These are phyloP conservation scores for Phaonia tiefii DNA, from an alignment of 2,888 invertebrate genomes.

Conservation along the genomic window DNA sequence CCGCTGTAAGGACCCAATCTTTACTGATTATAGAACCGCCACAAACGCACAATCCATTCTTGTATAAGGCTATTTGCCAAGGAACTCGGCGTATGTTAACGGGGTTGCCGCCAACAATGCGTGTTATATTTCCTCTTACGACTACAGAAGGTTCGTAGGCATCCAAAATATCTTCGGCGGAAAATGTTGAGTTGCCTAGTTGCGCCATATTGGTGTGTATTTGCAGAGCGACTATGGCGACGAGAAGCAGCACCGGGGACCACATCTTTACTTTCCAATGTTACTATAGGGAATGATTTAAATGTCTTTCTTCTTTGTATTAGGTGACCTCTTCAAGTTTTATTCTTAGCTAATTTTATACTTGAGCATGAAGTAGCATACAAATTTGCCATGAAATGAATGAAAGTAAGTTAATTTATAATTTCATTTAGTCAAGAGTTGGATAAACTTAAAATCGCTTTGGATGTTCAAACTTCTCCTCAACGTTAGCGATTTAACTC, in stretches of 20 bases:
- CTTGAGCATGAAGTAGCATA: no score
- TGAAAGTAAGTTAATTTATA: no score
- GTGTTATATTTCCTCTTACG: not conserved
- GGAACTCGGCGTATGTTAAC: constrained; percentile 17
- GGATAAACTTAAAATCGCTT: no score
- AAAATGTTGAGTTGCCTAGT: not conserved
- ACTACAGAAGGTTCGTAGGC: not conserved
- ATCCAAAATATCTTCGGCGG: constrained; percentile 8
- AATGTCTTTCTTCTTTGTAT: no score
- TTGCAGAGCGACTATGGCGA: not conserved
- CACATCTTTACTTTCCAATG: constrained; percentile 27
- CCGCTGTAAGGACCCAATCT: constrained; percentile 39
- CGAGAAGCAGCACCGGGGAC: not conserved
- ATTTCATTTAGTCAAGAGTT: no score
- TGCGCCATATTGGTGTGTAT: not conserved
- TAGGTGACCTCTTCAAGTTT: no score
- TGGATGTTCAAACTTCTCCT: no score
- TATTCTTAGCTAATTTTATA: no score
- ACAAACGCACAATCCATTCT: not conserved
- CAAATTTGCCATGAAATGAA: no score
- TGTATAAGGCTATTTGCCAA: not conserved
- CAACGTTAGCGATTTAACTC: no score
- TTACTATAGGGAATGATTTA: not conserved
- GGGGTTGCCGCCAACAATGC: constrained; percentile 30
- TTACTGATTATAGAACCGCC: constrained; percentile 36